phyloP scores from a whole-genome alignment of 1,140 invertebrate species.

The Drosophila takahashii region DNA sequence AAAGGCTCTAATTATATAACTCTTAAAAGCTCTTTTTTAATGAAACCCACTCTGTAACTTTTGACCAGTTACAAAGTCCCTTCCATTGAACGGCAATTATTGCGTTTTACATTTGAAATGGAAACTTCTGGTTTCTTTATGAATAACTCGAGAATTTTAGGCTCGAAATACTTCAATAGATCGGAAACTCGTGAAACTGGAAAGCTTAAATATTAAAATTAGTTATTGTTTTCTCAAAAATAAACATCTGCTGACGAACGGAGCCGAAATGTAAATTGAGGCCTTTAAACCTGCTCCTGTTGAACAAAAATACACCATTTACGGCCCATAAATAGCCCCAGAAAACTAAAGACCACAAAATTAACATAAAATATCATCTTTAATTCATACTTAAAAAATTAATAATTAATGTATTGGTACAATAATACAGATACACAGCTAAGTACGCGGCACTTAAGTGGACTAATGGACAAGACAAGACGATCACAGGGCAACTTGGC shows the following conservation, averaged over 20 bases:
- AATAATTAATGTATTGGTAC: slow-evolving; percentile 29
- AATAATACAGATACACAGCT: slow-evolving; percentile 55
- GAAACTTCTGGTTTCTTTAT: slow-evolving; percentile 1
- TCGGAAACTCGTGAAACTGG: background rate
- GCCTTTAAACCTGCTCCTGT: background rate
- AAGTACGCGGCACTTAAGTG: slow-evolving; percentile 72
- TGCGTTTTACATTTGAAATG: slow-evolving; percentile 2
- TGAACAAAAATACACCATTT: background rate
- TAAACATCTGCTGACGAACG: background rate
- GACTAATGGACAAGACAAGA: slow-evolving; percentile 74
- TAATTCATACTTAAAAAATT: slow-evolving; percentile 37
- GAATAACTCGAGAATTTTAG: background rate
- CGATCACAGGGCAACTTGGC: slow-evolving; percentile 56
- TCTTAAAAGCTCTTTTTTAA: background rate
- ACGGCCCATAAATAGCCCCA: background rate
- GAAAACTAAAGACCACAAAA: background rate
- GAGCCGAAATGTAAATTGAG: background rate
- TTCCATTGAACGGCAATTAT: background rate
- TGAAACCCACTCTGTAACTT: background rate
- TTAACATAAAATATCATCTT: slow-evolving; percentile 37
- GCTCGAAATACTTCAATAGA: background rate
- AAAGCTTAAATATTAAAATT: background rate
- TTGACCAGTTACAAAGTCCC: slow-evolving; percentile 5
- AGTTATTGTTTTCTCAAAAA: background rate
- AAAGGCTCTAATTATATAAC: slow-evolving; percentile 4